Evolutionary conservation across 2,888 invertebrate genomes (phyloP), one percentile per base, ranked within the genome.

Genomic region (Torymus aiolomorphi): DNA sequence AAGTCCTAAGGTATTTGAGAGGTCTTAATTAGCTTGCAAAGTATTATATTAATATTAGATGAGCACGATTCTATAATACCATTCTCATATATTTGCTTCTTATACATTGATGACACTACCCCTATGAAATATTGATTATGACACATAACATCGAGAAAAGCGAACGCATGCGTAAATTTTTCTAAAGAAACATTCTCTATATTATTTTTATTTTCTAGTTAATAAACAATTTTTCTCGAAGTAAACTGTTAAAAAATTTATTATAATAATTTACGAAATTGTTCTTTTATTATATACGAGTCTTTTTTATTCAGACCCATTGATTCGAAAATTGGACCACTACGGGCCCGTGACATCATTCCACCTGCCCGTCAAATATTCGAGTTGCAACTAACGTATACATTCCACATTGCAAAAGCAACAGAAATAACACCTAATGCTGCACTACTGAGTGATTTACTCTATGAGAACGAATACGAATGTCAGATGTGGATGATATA

Each of bases 401-500:
- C 93, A 88, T 95, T 99, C 89, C 95, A 95, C 86, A 92, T 97
- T 84, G 91, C 93, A 13, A 98, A 98, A 89, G 92, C 94, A 0
- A 95, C 95, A 2, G 98, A 98, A 91, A 94, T 97, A 62, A 92
- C 95, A 0, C 94, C 97, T 0, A 95, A 95, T 87, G 94, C 95
- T 80, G 94, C 97, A 0, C 88, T 96, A 78, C 92, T 99, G 56
- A 96, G 96, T 89, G 95, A 96, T 87, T 93, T 96, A 88, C 92
- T 99, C 59, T 99, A 99, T 90, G 99, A 99, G 91, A 96, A 96
- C 0, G 98, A 98, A 91, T 97, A 95, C 89, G 98, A 99, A 91
- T 96, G 97, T 10, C 98, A 99, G 91, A 92, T 99, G 90, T 98
- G 98, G 98, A 96, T 98, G 96, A 87, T 99, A 81, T 99, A 96